Evolutionary conservation across 2,888 invertebrate species (phyloP).

Genomic region (Glaucopsyche alexis): DNA sequence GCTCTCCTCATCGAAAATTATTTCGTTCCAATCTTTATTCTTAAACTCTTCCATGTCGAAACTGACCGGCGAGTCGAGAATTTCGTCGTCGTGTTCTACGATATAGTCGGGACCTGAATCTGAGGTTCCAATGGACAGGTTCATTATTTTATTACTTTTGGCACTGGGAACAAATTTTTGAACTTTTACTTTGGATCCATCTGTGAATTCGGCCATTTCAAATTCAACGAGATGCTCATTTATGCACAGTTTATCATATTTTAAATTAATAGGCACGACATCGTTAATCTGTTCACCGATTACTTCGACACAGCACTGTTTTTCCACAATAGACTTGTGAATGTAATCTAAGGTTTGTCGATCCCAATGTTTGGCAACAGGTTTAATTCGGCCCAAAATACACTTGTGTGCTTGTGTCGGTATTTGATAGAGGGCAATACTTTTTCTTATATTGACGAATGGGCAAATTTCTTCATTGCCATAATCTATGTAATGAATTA

Average conservation of each 20-base stretch:
- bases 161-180: conserved; percentile 48
- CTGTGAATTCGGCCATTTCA: conserved; percentile 62
- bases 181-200: conserved; percentile 55
- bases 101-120: conserved; percentile 63
- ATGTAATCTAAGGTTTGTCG: conserved; percentile 80
- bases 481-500: conserved; percentile 89
- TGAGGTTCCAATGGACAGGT: conserved; percentile 41
- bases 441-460: conserved; percentile 79
- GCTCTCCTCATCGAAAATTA: conserved; percentile 54
- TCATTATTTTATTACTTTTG: background rate
- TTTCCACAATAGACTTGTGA: conserved; percentile 80
- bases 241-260: conserved; percentile 62
- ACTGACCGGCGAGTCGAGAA: conserved; percentile 46
- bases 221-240: conserved; percentile 73
- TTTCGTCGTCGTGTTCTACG: conserved; percentile 48
- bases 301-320: conserved; percentile 74
- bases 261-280: conserved; percentile 58
- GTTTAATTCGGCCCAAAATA: conserved; percentile 66
- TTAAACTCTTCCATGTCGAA: conserved; percentile 46
- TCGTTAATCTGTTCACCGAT: conserved; percentile 56
- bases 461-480: conserved; percentile 86
- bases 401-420: conserved; percentile 84
- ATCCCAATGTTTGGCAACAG: conserved; percentile 66
- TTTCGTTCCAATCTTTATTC: conserved; percentile 57
- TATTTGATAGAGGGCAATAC: conserved; percentile 81